Evolutionary conservation across 30 jellyfish, hydroid and myxozoan genomes (phyloP).

Genomic region (Catostylus mosaicus): DNA sequence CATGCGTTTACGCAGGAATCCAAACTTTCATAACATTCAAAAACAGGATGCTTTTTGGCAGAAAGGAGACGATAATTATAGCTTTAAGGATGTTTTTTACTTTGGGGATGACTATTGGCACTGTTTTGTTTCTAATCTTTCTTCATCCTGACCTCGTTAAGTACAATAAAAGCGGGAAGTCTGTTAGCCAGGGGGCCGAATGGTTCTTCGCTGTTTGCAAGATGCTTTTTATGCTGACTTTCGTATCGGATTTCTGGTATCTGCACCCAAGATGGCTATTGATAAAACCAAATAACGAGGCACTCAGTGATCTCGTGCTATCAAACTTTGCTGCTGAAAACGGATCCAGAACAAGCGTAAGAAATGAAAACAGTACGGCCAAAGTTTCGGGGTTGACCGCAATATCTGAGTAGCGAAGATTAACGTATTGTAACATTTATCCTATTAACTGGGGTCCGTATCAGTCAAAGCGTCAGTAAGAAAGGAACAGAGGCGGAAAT

Average conservation of each 20-base stretch:
- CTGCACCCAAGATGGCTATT: conserved; percentile 61
- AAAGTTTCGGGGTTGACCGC: not conserved
- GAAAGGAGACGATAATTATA: not conserved
- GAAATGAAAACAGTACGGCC: not conserved
- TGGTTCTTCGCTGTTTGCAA: conserved; percentile 67
- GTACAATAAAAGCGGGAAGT: conserved; percentile 39
- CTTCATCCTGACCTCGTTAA: conserved; percentile 43
- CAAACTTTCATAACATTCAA: conserved; percentile 52
- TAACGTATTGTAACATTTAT: too few species aligned
- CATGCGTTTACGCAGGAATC: conserved; percentile 41
- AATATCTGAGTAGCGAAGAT: not conserved
- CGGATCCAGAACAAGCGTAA: not conserved
- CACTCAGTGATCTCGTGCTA: conserved; percentile 33
- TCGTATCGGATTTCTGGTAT: conserved; percentile 64
- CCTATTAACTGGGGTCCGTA: too few species aligned
- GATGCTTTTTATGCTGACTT: conserved; percentile 45
- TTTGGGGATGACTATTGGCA: conserved; percentile 57
- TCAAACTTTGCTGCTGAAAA: conserved; percentile 10
- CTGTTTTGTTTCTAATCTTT: conserved; percentile 26
- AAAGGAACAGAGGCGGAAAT: too few species aligned
- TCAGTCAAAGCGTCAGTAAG: too few species aligned
- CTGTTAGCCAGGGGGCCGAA: conserved; percentile 72
- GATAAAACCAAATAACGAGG: conserved; percentile 35
- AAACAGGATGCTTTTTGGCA: conserved; percentile 31
- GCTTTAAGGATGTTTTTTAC: conserved; percentile 15